Evolutionary conservation across 30 jellyfish, hydroid and myxozoan species (phyloP).

Genomic region (Rhopilema esculentum): DNA sequence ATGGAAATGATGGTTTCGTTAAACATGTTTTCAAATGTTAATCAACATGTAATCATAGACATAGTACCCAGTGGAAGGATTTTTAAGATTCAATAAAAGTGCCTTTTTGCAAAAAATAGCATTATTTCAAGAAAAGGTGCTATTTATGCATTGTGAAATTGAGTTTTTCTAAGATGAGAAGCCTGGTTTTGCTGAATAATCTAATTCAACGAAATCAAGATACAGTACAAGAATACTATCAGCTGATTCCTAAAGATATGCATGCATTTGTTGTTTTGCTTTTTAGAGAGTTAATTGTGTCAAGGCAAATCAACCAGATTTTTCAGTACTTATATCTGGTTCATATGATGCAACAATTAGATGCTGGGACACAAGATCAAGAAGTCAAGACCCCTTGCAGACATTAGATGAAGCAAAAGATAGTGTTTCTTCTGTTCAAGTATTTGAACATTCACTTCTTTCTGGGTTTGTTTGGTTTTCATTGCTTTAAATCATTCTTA

Average conservation of each 20-base stretch:
- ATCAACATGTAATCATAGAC: no score
- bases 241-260: no score
- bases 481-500: neutral
- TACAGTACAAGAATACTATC: no score
- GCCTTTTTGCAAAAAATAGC: no score
- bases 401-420: slow-evolving; percentile 91
- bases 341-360: slow-evolving; percentile 95
- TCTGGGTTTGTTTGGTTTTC: slow-evolving; percentile 91
- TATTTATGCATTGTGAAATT: no score
- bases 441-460: slow-evolving; percentile 80
- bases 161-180: no score
- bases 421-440: slow-evolving; percentile 79
- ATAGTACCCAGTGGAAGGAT: no score
- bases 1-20: no score
- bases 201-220: no score
- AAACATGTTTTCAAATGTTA: neutral
- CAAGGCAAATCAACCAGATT: slow-evolving; percentile 74
- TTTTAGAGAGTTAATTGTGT: slow-evolving; percentile 89
- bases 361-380: slow-evolving; percentile 95
- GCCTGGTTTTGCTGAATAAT: no score
- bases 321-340: slow-evolving; percentile 91
- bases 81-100: no score
- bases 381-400: slow-evolving; percentile 90
- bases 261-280: neutral
- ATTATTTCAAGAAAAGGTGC: no score